Evolutionary conservation across 1,140 invertebrate species (phyloP), one percentile per base, ranked within the genome.

Genomic region (Xylocopa sonorina): DNA sequence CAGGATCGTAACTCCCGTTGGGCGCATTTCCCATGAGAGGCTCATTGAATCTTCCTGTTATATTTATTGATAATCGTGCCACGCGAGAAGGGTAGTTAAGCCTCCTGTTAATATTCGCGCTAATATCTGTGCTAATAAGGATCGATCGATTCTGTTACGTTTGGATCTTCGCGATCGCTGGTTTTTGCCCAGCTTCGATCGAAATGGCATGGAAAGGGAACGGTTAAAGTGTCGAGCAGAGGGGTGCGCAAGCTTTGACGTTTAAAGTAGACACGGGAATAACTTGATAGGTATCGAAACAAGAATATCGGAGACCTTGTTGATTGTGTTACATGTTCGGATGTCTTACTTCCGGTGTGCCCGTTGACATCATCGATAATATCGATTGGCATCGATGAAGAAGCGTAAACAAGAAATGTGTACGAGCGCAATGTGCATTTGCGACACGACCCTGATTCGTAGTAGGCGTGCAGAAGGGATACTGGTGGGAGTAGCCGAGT

Each of bases 401-500:
- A 32, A 27, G 9, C 21, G n/a, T 60, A 60, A 68, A 34, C 4
- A 48, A 48, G 6, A 76, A 57, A 57, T 1, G 4, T 16, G 14
- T 29, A 48, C 16, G 24, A 60, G 60, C 24, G 71, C 34, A 51
- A 38, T 12, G 18, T 18, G 41, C 50, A 43, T 38, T 32, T 41
- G 53, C 24, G 41, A 50, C 27, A 57, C 80, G 51, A 79, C 18
- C 67, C 77, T 64, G 48, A 64, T 71, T 80, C 67, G 53, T 29
- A 73, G 53, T 34, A 27, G 41, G 27, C n/a, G n/a, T 57, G 29
- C 6, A 38, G 16, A 38, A 43, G 9, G 41, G 41, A 43, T 32
- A 12, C 29, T n/a, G 51, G 27, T 32, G 63, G 62, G 46, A n/a
- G 46, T 27, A 55, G 63, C 73, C 86, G 85, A 87, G 72, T 78